These are phyloP conservation scores for Petaurus breviceps DNA, from an alignment of 2,113 vertebrate species.

Conservation along the genomic window DNA sequence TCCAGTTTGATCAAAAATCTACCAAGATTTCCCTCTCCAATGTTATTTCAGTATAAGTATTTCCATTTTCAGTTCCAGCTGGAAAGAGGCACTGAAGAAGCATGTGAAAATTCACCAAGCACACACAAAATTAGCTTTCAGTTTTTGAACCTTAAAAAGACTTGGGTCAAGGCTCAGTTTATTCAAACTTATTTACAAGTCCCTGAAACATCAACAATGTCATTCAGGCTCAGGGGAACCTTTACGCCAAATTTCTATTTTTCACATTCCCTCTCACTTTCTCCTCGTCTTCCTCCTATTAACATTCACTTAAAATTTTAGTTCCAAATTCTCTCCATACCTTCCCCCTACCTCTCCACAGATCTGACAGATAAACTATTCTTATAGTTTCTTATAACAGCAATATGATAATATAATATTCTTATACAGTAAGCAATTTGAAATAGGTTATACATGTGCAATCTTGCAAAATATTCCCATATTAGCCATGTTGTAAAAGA, in stretches of 20 bases:
- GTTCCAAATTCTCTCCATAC: too few species aligned
- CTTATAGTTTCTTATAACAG: too few species aligned
- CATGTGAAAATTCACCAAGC: conserved; percentile 69
- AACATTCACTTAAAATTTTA: too few species aligned
- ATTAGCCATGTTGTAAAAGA: too few species aligned
- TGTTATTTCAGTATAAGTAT: conserved; percentile 72
- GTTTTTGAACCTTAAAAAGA: conserved; percentile 61
- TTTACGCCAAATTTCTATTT: conserved; percentile 45
- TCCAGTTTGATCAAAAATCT: conserved; percentile 33
- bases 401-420: too few species aligned
- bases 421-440: too few species aligned
- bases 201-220: conserved; percentile 31
- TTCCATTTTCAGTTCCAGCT: conserved; percentile 73
- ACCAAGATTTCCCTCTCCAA: conserved; percentile 24
- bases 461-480: too few species aligned
- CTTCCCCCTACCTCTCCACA: too few species aligned
- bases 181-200: conserved; percentile 60
- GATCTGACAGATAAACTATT: too few species aligned
- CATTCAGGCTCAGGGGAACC: neutral
- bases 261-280: neutral
- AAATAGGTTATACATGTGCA: too few species aligned
- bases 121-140: conserved; percentile 58
- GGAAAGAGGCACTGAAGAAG: conserved; percentile 44
- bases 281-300: neutral
- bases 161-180: conserved; percentile 58